phyloP scores from a whole-genome alignment of 2,113 vertebrate genomes.

The Thunnus thynnus region DNA sequence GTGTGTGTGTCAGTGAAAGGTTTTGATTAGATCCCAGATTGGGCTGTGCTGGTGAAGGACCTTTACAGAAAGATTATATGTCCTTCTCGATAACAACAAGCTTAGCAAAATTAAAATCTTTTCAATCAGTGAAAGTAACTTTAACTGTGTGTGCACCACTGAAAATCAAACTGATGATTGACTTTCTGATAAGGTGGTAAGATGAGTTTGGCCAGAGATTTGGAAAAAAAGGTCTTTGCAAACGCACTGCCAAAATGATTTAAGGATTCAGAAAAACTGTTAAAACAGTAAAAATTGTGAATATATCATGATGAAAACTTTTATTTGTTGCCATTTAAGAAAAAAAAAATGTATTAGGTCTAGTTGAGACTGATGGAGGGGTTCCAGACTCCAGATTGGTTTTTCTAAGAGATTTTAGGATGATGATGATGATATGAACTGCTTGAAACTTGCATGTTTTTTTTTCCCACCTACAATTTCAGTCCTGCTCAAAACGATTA shows the following conservation, averaged over 20 bases:
- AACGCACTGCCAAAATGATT: conserved; percentile 59
- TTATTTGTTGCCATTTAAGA: conserved; percentile 5
- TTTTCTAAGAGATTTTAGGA: not conserved
- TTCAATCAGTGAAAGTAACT: conserved; percentile 48
- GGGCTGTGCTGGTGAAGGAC: conserved; percentile 29
- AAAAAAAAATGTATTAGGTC: not conserved
- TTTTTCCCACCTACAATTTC: conserved; percentile 37
- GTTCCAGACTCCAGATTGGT: not conserved
- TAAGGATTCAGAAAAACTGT: conserved; percentile 1
- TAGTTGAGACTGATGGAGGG: conserved; percentile 18
- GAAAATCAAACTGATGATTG: conserved; percentile 36
- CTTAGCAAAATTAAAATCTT: conserved; percentile 53
- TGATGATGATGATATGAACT: conserved; percentile 10
- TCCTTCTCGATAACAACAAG: conserved; percentile 49
- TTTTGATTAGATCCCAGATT: conserved; percentile 45
- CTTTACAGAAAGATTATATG: conserved; percentile 37
- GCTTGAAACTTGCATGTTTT: conserved; percentile 50
- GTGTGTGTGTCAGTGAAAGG: conserved; percentile 40
- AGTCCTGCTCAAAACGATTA: conserved; percentile 28
- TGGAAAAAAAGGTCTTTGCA: conserved; percentile 25
- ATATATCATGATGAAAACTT: not conserved
- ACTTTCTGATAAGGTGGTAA: conserved; percentile 16
- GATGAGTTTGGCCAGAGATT: conserved; percentile 17
- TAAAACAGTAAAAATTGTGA: not conserved
- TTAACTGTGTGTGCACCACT: conserved; percentile 26